phyloP scores from a whole-genome alignment of 2,797 vertebrate species.

The Poecilia velifera region DNA sequence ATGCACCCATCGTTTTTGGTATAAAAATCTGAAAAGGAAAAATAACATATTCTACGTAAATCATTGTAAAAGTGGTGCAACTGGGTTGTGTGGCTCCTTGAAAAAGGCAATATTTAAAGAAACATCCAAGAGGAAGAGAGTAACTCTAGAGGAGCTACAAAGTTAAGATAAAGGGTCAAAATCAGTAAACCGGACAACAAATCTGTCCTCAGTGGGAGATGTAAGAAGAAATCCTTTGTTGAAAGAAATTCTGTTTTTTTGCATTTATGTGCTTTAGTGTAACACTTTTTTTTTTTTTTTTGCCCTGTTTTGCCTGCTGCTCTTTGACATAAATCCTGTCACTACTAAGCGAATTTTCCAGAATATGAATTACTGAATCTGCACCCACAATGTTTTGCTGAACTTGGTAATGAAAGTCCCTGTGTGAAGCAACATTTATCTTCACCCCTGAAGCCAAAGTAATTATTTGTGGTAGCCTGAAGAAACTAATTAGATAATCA shows the following conservation, averaged over 20 bases:
- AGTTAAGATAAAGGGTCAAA: neutral
- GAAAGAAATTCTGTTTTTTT: neutral
- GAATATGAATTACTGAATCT: neutral
- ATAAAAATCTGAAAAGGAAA: neutral
- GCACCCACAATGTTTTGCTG: neutral
- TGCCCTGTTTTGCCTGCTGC: neutral
- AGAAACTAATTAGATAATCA: conserved; percentile 31
- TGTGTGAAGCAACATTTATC: neutral
- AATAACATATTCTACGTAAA: neutral
- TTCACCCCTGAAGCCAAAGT: conserved; percentile 15
- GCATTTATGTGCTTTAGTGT: neutral
- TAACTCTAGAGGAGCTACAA: neutral
- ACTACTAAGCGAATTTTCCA: neutral
- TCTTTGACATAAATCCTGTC: neutral
- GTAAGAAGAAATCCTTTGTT: neutral
- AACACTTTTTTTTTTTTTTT: neutral
- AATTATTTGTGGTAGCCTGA: conserved; percentile 16
- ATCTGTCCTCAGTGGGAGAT: neutral
- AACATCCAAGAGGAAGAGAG: neutral
- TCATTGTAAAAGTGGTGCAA: neutral
- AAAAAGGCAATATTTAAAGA: neutral
- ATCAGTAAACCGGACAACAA: neutral
- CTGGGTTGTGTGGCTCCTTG: neutral
- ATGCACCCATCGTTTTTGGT: neutral
- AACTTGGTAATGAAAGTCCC: conserved; percentile 1